Base-by-base conservation (phyloP, 2,797 vertebrate species). In the Eulemur rubriventer region DNA sequence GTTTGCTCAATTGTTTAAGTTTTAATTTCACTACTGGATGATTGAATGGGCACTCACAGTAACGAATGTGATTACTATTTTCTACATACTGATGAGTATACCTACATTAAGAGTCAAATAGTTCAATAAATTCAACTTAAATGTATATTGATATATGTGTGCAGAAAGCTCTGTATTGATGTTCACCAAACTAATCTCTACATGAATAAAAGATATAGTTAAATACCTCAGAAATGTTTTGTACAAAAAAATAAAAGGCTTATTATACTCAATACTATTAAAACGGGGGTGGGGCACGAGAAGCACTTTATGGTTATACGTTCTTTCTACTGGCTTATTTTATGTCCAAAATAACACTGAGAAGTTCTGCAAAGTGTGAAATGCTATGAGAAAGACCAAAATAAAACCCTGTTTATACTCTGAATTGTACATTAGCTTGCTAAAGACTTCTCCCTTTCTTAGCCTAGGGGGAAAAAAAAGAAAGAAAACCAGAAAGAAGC, bases 301-400 rank as follows among this genome's bases (percentile, higher is more conserved):
- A 2, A 89, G 24, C 28, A 91, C 67, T 96, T 80, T 7, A 50
- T 20, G 4, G 16, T 41, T 95, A 33, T 9, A 48, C 11, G 38
- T 72, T 97, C 83, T 91, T 82, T 69, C 46, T 67, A 48, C 28
- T 24, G 30, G 12, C 55, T 94, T 89, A 61, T 81, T 93, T 94
- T 89, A 92, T 30, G 24, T 50, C 46, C 41, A 73, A 67, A 59
- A 81, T 50, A 88, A 88, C 52, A 81, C 13, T 50, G 38, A 46
- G 30, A 76, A 76, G 48, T 65, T 95, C 10, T 69, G 30, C 24
- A 59, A 81, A 55, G 35, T 41, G 50, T 55, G 63, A 95, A 89
- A 94, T 61, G 35, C 46, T 76, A 28, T 35, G 61, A 67, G 35
- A 82, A 93, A 57, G 70, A 72, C 22, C 17, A 79, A 73, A 81